Percentiles rank a stretch among this genome's conserved stretches.
phyloP scores from a whole-genome alignment of 2,113 vertebrate species.

The Opisthocomus hoazin region DNA sequence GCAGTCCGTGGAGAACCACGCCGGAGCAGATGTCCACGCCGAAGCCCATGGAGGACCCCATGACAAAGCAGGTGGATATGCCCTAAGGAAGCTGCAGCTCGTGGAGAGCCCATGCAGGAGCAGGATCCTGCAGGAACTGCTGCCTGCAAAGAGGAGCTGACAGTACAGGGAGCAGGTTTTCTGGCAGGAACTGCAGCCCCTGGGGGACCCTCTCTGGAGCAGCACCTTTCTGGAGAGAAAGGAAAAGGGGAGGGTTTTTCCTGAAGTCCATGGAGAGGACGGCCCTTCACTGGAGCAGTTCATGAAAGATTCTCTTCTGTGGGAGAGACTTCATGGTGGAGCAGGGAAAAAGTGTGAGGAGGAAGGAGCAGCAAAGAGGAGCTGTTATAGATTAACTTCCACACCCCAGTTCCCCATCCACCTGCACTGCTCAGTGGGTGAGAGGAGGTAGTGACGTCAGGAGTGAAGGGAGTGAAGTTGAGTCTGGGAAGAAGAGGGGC shows the following conservation, averaged over 20 bases:
- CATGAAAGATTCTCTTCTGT: neutral
- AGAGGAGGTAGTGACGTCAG: too few relatives aligned
- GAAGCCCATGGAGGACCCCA: neutral
- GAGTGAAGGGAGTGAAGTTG: neutral
- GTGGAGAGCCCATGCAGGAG: neutral
- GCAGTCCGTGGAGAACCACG: neutral
- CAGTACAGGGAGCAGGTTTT: neutral
- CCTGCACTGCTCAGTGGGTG: neutral
- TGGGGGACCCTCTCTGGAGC: neutral
- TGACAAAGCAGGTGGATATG: neutral
- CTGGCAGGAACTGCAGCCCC: neutral
- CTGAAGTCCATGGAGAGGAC: neutral
- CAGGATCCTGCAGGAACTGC: neutral
- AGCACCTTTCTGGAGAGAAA: neutral
- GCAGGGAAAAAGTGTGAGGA: neutral
- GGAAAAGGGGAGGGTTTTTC: neutral
- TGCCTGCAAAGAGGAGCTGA: rapidly evolving
- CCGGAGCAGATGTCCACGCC: neutral
- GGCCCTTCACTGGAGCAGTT: neutral
- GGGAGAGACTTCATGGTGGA: neutral
- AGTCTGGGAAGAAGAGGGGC: neutral
- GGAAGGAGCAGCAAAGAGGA: neutral
- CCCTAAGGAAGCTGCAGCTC: neutral
- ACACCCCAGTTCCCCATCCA: neutral
- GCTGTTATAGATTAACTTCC: neutral